phyloP scores from a whole-genome alignment of 2,113 vertebrate genomes.

The Sula dactylatra region DNA sequence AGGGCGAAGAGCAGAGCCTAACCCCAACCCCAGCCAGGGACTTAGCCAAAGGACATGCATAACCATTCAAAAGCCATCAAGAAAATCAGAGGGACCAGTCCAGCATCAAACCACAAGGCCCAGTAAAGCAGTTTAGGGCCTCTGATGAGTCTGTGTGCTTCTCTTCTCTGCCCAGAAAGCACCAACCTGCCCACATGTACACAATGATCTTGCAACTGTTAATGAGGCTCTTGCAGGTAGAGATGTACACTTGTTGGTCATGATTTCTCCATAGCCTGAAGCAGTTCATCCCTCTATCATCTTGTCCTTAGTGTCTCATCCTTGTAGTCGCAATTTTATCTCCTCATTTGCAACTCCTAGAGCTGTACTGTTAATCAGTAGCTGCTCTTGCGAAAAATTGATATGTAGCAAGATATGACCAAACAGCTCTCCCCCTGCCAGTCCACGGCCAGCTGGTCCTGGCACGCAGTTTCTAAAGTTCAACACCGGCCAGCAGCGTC shows the following conservation, averaged over 20 bases:
- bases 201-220: not conserved
- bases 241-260: not conserved
- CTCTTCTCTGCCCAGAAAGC: not conserved
- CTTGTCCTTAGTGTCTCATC: not conserved
- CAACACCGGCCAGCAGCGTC: not conserved
- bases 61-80: not conserved
- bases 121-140: not conserved
- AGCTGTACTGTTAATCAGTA: not conserved
- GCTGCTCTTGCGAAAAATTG: not conserved
- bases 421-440: not conserved
- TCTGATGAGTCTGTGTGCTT: not conserved
- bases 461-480: not conserved
- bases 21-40: not conserved
- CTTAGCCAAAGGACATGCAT: not conserved
- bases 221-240: not conserved
- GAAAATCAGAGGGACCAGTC: not conserved
- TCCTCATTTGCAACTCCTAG: not conserved
- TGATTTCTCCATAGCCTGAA: not conserved
- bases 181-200: not conserved
- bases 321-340: not conserved
- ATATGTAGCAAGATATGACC: not conserved
- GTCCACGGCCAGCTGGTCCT: not conserved
- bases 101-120: not conserved
- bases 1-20: not conserved
- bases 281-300: not conserved